These are phyloP conservation scores for Siphonodentalium dalli DNA, from an alignment of 2,888 invertebrate species.

Conservation along the genomic window DNA sequence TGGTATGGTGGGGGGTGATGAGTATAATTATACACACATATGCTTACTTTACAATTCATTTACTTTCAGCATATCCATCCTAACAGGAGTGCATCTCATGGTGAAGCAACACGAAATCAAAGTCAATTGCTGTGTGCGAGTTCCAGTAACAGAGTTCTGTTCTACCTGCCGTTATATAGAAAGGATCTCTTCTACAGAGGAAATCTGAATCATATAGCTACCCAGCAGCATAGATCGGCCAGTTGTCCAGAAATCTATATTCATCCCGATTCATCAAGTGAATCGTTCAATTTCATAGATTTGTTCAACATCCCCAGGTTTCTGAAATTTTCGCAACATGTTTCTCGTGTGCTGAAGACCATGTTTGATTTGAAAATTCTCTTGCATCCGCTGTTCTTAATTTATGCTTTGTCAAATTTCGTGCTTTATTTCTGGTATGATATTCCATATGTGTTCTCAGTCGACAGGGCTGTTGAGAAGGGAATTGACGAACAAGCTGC, in stretches of 20 bases:
- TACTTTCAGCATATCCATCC: no score
- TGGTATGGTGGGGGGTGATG: no score
- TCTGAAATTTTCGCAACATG: constrained; percentile 37
- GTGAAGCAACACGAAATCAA: no score
- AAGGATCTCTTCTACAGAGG: constrained; percentile 63
- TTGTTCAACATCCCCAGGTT: constrained; percentile 17
- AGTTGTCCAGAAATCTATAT: constrained; percentile 84
- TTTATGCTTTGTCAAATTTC: constrained; percentile 83
- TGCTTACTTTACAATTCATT: no score
- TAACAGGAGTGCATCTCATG: no score
- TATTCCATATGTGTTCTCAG: constrained; percentile 92
- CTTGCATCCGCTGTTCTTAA: constrained; percentile 46
- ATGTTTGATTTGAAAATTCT: constrained; percentile 58
- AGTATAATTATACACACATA: no score
- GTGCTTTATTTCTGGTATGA: constrained; percentile 89
- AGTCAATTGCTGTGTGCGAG: no score
- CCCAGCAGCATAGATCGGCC: constrained; percentile 71
- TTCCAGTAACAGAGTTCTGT: no score
- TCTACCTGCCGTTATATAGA: constrained; percentile 49
- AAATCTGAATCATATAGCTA: constrained; percentile 39
- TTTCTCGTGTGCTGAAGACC: constrained; percentile 43
- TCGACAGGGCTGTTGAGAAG: constrained; percentile 76
- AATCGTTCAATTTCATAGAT: no score
- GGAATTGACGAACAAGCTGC: constrained; percentile 63
- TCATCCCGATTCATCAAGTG: no score